These are phyloP conservation scores for Porites lutea DNA, from an alignment of 64 coral and sea anemone species.

Conservation along the genomic window DNA sequence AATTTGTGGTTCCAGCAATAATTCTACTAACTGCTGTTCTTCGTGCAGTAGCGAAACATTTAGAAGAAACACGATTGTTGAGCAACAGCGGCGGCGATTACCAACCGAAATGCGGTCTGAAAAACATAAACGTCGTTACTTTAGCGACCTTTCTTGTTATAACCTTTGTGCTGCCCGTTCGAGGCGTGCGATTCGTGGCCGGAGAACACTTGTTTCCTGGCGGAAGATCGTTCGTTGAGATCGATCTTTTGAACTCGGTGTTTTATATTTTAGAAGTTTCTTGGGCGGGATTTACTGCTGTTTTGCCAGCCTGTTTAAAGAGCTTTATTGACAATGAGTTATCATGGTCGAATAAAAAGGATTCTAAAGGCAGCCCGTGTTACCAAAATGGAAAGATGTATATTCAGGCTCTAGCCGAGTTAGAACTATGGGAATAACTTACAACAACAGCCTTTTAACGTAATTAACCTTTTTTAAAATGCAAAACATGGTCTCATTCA, in stretches of 20 bases:
- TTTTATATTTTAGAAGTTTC: conserved; percentile 11
- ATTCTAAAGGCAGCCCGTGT: too few relatives aligned
- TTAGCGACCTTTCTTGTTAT: conserved; percentile 6
- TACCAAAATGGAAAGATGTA: neutral
- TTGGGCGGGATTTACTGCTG: neutral
- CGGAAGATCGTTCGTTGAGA: neutral
- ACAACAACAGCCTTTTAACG: too few relatives aligned
- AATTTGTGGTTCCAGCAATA: conserved; percentile 28
- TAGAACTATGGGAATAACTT: neutral
- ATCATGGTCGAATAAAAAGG: neutral
- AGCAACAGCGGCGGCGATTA: neutral
- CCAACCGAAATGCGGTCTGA: neutral
- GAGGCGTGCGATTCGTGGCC: conserved; percentile 22
- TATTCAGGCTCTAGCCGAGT: neutral
- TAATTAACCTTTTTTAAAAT: too few relatives aligned
- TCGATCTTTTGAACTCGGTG: conserved; percentile 30
- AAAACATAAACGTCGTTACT: conserved; percentile 12
- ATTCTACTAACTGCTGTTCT: neutral
- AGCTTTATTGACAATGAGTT: conserved; percentile 15
- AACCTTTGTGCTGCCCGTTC: conserved; percentile 2
- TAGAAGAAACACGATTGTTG: neutral
- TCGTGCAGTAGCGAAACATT: conserved; percentile 4
- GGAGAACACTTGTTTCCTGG: conserved; percentile 13
- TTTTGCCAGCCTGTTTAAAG: conserved; percentile 5
- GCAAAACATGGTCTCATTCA: too few relatives aligned